A percentile compares a stretch with the other conserved stretches of the same genome.
These are phyloP conservation scores for Synodontis membranacea DNA, from an alignment of 2,113 vertebrate genomes.

Conservation along the genomic window DNA sequence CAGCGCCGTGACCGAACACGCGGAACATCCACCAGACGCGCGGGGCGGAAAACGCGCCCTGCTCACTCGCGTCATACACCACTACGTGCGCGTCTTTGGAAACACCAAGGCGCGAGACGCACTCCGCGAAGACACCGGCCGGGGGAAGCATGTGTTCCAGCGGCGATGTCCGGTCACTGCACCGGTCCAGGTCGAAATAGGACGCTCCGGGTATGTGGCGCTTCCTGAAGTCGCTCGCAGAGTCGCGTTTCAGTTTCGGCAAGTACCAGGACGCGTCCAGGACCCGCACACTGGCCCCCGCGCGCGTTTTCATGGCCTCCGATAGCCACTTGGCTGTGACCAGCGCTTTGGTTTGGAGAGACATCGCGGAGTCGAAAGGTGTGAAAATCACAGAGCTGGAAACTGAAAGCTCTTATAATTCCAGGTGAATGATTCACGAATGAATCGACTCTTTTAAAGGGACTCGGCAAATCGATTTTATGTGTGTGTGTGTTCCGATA, in stretches of 20 bases:
- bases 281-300: slow-evolving; percentile 75
- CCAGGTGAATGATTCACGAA: slow-evolving; percentile 5
- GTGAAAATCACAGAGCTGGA: neutral
- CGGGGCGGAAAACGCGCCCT: slow-evolving; percentile 84
- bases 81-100: slow-evolving; percentile 84
- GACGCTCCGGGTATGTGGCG: slow-evolving; percentile 82
- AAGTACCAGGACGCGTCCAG: slow-evolving; percentile 92
- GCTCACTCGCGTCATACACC: slow-evolving; percentile 88
- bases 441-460: neutral
- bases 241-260: slow-evolving; percentile 78
- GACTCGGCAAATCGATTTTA: neutral
- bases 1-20: slow-evolving; percentile 80
- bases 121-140: slow-evolving; percentile 74
- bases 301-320: slow-evolving; percentile 73
- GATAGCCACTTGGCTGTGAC: slow-evolving; percentile 86
- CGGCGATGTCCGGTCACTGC: slow-evolving; percentile 79
- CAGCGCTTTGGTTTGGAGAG: slow-evolving; percentile 74
- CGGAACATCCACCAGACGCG: slow-evolving; percentile 98
- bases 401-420: neutral
- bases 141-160: slow-evolving; percentile 88
- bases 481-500: neutral
- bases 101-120: slow-evolving; percentile 81
- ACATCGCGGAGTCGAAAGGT: slow-evolving; percentile 70
- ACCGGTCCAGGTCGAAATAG: slow-evolving; percentile 88
- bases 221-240: slow-evolving; percentile 78